Evolutionary conservation across 2,888 invertebrate species (phyloP).

Genomic region (Metacarcinus magister): DNA sequence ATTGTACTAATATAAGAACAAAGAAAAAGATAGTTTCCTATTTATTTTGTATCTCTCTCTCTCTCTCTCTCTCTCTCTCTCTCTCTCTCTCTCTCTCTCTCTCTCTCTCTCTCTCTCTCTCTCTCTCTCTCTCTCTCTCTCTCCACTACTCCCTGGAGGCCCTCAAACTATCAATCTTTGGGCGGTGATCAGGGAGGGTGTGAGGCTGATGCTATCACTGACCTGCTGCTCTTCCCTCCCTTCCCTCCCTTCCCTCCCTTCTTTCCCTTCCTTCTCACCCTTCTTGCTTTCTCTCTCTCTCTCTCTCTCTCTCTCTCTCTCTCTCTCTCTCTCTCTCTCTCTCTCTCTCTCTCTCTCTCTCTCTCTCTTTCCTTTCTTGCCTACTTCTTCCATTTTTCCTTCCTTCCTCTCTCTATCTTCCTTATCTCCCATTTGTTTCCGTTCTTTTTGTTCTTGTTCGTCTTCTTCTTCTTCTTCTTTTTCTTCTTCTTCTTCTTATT

Average conservation of each 20-base stretch:
- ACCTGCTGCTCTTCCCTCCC: background rate
- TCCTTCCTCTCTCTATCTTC: background rate
- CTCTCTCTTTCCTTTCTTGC: background rate
- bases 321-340: background rate
- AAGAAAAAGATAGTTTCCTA: no score
- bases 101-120: background rate
- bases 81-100: conserved; percentile 41
- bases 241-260: background rate
- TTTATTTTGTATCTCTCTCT: background rate
- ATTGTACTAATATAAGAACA: no score
- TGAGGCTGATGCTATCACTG: conserved; percentile 63
- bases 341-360: background rate
- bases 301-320: background rate
- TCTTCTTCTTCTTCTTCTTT: background rate
- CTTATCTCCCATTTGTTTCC: background rate
- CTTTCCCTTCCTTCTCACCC: background rate
- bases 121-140: background rate
- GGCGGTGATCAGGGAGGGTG: conserved; percentile 47
- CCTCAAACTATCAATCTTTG: conserved; percentile 64
- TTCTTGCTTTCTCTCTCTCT: background rate
- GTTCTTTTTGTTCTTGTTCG: background rate
- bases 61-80: background rate
- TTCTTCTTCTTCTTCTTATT: background rate
- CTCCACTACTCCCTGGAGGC: background rate
- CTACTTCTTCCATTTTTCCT: background rate